phyloP scores from a whole-genome alignment of 2,888 invertebrate species.

The Epinotia brunnichana region DNA sequence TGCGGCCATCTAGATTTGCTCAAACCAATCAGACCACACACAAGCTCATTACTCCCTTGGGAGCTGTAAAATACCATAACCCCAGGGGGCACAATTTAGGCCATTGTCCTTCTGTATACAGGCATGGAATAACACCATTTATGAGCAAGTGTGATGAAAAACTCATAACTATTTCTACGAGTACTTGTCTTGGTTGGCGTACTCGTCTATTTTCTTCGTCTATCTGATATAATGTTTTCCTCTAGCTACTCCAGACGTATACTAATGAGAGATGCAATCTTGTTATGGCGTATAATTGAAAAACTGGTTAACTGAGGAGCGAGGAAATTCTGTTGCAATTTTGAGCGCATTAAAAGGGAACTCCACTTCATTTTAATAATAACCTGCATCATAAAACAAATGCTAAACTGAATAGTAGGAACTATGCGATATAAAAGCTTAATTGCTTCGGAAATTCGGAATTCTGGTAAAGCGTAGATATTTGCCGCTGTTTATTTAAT shows the following conservation, averaged over 20 bases:
- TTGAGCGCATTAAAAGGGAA: constrained; percentile 3
- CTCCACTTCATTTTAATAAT: background rate
- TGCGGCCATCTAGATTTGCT: too few species aligned
- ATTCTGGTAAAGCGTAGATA: background rate
- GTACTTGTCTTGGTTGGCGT: too few species aligned
- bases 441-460: constrained; percentile 5
- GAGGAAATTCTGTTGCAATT: constrained; percentile 9
- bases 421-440: background rate
- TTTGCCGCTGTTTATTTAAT: background rate
- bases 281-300: constrained; percentile 29
- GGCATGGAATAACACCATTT: too few species aligned
- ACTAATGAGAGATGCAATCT: constrained; percentile 25
- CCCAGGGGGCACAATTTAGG: too few species aligned
- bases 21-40: too few species aligned
- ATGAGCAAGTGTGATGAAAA: too few species aligned
- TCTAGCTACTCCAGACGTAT: constrained; percentile 6
- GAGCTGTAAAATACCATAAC: too few species aligned
- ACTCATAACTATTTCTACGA: background rate
- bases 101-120: too few species aligned
- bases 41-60: too few species aligned
- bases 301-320: constrained; percentile 9
- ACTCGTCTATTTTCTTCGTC: background rate
- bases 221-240: background rate
- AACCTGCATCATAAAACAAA: background rate
- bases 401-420: background rate